Evolutionary conservation across 2,888 invertebrate species (phyloP).

Genomic region (Antitype chi): DNA sequence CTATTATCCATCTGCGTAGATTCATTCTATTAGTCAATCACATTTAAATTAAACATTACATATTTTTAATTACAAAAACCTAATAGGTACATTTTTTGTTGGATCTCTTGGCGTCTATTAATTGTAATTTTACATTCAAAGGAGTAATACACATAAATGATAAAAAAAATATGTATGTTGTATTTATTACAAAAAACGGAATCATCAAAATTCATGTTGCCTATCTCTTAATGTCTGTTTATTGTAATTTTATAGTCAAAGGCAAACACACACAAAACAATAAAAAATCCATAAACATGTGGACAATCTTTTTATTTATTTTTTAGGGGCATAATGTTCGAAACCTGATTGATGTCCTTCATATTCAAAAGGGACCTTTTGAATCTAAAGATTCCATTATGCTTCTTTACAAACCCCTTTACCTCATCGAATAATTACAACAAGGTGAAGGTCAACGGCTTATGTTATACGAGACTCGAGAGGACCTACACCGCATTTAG

Average conservation of each 20-base stretch:
- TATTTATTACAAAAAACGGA: no score
- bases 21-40: neutral
- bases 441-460: neutral
- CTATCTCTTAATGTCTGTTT: no score
- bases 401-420: neutral
- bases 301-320: no score
- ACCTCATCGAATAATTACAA: neutral
- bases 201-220: no score
- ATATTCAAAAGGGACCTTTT: neutral
- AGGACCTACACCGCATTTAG: neutral
- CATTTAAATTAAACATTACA: neutral
- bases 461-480: neutral
- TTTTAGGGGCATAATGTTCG: no score
- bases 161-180: no score
- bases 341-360: no score
- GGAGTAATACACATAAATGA: no score
- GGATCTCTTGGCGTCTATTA: neutral
- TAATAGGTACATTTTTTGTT: neutral
- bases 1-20: neutral
- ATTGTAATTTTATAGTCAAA: no score
- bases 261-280: no score
- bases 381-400: neutral
- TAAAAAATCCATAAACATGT: no score
- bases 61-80: neutral
- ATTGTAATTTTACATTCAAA: neutral